These are phyloP conservation scores for Tetramorium alpestre DNA, from an alignment of 1,140 invertebrate species.

Conservation along the genomic window DNA sequence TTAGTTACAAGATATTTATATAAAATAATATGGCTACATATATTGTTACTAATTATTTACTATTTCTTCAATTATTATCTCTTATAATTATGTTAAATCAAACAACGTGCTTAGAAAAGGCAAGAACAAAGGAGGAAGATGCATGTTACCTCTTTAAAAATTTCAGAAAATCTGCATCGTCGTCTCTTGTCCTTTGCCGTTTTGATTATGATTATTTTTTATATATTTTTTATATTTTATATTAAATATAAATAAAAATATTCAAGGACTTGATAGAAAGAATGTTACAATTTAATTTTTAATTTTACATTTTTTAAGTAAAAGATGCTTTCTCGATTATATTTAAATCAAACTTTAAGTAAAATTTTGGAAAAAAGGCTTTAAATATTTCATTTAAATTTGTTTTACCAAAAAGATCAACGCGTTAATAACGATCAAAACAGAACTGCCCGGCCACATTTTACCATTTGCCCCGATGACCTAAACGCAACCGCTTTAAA, in stretches of 20 bases:
- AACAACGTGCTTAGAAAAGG: neutral
- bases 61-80: neutral
- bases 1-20: neutral
- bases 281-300: neutral
- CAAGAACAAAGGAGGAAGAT: constrained; percentile 9
- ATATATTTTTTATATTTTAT: neutral
- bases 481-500: constrained; percentile 31
- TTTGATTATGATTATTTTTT: neutral
- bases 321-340: neutral
- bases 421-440: constrained; percentile 8
- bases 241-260: neutral
- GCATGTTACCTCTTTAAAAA: neutral
- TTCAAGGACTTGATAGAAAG: neutral
- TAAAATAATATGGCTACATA: too few relatives aligned
- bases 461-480: neutral
- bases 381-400: neutral
- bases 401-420: constrained; percentile 16
- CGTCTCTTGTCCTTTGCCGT: neutral
- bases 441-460: constrained; percentile 9
- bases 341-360: neutral
- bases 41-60: neutral
- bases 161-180: constrained; percentile 7
- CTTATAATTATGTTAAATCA: neutral
- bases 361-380: neutral
- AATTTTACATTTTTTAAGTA: neutral